Conservation (phyloP, 2,888 invertebrate genomes). For the Amiota minor region DNA sequence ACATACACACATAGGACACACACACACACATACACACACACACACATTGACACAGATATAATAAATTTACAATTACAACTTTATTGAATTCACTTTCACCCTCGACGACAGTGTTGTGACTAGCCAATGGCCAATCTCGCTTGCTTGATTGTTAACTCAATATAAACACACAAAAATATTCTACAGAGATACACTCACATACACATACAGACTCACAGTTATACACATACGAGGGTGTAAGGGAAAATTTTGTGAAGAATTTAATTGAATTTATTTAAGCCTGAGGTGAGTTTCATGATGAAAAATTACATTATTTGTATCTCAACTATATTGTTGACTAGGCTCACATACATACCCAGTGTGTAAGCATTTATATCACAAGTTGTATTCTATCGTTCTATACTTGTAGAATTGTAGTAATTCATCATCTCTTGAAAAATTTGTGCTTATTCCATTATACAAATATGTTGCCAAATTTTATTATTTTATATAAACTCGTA, state of each 20-base stretch:
- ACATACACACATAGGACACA: neutral
- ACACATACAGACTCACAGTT: too few relatives aligned
- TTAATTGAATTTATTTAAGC: conserved; percentile 63
- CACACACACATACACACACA: neutral
- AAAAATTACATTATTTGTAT: conserved; percentile 29
- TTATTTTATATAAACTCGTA: neutral
- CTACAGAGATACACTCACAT: too few relatives aligned
- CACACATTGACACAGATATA: neutral
- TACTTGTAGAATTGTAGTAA: neutral
- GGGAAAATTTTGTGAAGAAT: conserved; percentile 37
- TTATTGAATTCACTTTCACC: conserved; percentile 9
- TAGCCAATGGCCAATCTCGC: conserved; percentile 8
- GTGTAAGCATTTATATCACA: neutral
- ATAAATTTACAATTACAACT: neutral
- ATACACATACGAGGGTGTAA: too few relatives aligned
- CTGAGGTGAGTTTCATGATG: conserved; percentile 35
- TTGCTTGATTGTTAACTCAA: conserved; percentile 22
- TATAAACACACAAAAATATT: conserved; percentile 1
- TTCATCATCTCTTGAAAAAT: neutral
- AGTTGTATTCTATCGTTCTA: too few relatives aligned
- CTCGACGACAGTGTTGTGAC: neutral
- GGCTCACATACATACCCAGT: conserved; percentile 2
- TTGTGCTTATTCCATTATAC: neutral
- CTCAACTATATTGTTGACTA: conserved; percentile 22
- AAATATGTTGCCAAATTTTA: neutral